Evolutionary conservation across 2,888 invertebrate species (phyloP).

Genomic region (Pristionchus mayeri): DNA sequence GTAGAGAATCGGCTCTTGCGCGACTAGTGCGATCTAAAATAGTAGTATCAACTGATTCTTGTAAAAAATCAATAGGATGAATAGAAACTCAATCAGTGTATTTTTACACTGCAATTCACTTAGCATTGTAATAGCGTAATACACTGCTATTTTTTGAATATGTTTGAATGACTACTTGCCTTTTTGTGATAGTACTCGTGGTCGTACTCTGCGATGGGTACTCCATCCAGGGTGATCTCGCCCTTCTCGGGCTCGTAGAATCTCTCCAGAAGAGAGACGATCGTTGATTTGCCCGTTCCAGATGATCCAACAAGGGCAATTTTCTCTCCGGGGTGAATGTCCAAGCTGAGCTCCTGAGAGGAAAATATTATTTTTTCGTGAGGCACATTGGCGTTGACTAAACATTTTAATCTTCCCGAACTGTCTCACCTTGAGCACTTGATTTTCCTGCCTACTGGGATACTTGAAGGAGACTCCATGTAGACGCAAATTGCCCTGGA

Average conservation of each 20-base stretch:
- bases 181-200: slow-evolving; percentile 77
- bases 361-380: neutral
- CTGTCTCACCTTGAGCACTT: neutral
- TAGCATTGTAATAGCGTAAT: too few relatives aligned
- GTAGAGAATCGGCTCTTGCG: slow-evolving; percentile 62
- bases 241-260: slow-evolving; percentile 77
- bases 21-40: slow-evolving; percentile 50
- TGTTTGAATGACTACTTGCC: slow-evolving; percentile 59
- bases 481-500: neutral
- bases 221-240: slow-evolving; percentile 76
- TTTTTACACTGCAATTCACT: too few relatives aligned
- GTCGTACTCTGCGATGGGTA: slow-evolving; percentile 73
- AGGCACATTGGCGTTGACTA: too few relatives aligned
- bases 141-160: too few relatives aligned
- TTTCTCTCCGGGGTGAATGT: slow-evolving; percentile 76
- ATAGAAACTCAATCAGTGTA: too few relatives aligned
- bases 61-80: too few relatives aligned
- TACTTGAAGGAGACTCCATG: neutral
- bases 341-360: slow-evolving; percentile 60
- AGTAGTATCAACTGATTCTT: too few relatives aligned
- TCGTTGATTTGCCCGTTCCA: slow-evolving; percentile 77
- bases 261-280: slow-evolving; percentile 77
- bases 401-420: neutral
- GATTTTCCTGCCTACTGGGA: neutral
- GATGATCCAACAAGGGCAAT: slow-evolving; percentile 78